Base-by-base conservation (phyloP, 2,888 invertebrate genomes). In the Clusia tigrina region DNA sequence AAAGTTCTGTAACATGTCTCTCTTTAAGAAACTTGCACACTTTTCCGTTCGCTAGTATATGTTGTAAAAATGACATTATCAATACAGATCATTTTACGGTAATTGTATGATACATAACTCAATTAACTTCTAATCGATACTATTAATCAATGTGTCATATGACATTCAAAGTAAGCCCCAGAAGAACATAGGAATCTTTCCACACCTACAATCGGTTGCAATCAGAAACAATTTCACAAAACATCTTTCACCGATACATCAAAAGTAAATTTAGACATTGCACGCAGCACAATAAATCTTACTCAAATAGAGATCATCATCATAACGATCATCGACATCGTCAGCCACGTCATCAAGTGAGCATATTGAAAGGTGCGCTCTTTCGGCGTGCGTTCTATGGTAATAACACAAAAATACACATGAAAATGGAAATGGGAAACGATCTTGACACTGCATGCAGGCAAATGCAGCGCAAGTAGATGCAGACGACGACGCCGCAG, bases 171-270 rank as follows among this genome's bases (percentile, higher is more conserved):
- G n/a, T n/a, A n/a, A n/a, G n/a, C n/a, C n/a, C n/a, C n/a, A n/a
- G n/a, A n/a, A n/a, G n/a, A n/a, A n/a, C n/a, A n/a, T n/a, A n/a
- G n/a, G n/a, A n/a, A n/a, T 5, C 32, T 9, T 32, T 32, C 32
- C 32, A 32, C 32, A 12, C 32, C 32, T 32, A 32, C 32, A 32
- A 32, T 32, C 12, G 12, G 32, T 12, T 32, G 12, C 32, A 32
- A 32, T 32, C 12, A 32, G 32, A 32, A 32, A 9, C 32, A 12
- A 12, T 32, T 32, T 32, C 32, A 32, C 32, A 32, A 32, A 12
- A 32, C 32, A 32, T 9, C 32, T 9, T 12, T 9, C 12, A 12
- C 32, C 32, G 32, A 32, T 32, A 32, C 68, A 65, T 72, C 63
- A 70, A 68, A 32, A 56, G 38, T 24, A 17, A 48, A 2, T 18